Conservation (phyloP, 1,140 invertebrate species). For the Colletes latitarsis region DNA sequence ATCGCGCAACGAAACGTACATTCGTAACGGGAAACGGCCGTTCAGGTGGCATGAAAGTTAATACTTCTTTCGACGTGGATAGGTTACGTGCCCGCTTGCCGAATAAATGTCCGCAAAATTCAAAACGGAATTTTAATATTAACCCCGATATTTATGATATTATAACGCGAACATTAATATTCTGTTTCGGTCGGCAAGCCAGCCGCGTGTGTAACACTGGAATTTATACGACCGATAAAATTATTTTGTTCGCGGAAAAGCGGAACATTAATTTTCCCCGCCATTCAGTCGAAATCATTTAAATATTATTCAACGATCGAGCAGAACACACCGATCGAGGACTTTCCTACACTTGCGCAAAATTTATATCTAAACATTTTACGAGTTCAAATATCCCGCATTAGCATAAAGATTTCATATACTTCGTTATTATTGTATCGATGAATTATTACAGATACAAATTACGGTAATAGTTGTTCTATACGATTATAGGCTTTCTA, state of each 20-base stretch:
- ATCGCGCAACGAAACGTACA: no score
- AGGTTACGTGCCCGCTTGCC: no score
- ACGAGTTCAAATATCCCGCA: not conserved
- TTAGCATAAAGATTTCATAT: not conserved
- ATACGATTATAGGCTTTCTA: no score
- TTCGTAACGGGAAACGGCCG: no score
- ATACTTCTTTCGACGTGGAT: no score
- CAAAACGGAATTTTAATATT: slow-evolving; percentile 18
- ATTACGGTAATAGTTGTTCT: no score
- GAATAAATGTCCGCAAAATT: slow-evolving; percentile 1
- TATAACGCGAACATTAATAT: slow-evolving; percentile 24
- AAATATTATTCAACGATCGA: slow-evolving; percentile 15
- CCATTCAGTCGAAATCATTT: slow-evolving; percentile 16
- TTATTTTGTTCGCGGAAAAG: slow-evolving; percentile 26
- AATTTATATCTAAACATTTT: not conserved
- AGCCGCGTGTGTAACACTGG: not conserved
- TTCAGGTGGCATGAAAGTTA: no score
- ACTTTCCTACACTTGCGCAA: not conserved
- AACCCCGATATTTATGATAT: slow-evolving; percentile 27
- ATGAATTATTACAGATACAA: no score
- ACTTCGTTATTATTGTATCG: not conserved
- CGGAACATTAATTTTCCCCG: slow-evolving; percentile 16
- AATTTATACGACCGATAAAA: slow-evolving; percentile 26
- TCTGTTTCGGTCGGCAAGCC: not conserved
- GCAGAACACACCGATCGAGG: not conserved